Evolutionary conservation across 2,888 invertebrate species (phyloP).

Genomic region (Dynastes maya): DNA sequence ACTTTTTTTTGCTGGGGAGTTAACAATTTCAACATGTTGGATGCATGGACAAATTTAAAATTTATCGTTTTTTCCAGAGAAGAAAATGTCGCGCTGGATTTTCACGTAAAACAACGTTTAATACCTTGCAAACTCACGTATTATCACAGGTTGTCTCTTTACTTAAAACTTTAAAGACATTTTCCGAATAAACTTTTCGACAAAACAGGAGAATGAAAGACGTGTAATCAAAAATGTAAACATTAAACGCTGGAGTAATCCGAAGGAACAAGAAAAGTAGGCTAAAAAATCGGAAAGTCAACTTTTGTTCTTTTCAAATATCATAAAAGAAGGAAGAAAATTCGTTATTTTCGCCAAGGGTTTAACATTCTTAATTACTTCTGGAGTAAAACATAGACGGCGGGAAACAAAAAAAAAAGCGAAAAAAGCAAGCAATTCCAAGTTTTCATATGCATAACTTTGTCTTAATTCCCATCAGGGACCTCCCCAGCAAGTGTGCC

Average conservation of each 20-base stretch:
- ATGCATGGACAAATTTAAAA: no score
- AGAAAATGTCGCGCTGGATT: no score
- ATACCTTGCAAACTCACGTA: no score
- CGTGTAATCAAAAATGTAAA: constrained; percentile 27
- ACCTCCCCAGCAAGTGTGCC: constrained; percentile 1
- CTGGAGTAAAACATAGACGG: constrained; percentile 23
- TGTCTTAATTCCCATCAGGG: constrained; percentile 36
- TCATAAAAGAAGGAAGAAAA: constrained; percentile 13
- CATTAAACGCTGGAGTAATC: constrained; percentile 20
- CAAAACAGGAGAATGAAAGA: neutral
- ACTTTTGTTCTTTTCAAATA: constrained; percentile 29
- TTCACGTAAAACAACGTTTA: no score
- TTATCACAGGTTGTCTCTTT: neutral
- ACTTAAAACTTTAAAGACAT: constrained; percentile 4
- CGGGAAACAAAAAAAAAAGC: neutral
- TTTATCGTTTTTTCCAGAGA: no score
- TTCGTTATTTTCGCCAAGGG: constrained; percentile 28
- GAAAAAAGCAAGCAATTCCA: constrained; percentile 28
- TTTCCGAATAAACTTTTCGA: neutral
- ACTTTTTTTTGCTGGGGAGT: constrained; percentile 4
- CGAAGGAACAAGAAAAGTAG: constrained; percentile 11
- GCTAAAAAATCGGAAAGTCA: constrained; percentile 25
- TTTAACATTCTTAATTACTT: constrained; percentile 42
- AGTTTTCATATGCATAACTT: constrained; percentile 51
- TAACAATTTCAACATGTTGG: constrained; percentile 6